A percentile compares a stretch with the other conserved stretches of the same genome.
These are phyloP conservation scores for Lutjanus argentimaculatus DNA, from an alignment of 2,797 vertebrate genomes.

Conservation along the genomic window DNA sequence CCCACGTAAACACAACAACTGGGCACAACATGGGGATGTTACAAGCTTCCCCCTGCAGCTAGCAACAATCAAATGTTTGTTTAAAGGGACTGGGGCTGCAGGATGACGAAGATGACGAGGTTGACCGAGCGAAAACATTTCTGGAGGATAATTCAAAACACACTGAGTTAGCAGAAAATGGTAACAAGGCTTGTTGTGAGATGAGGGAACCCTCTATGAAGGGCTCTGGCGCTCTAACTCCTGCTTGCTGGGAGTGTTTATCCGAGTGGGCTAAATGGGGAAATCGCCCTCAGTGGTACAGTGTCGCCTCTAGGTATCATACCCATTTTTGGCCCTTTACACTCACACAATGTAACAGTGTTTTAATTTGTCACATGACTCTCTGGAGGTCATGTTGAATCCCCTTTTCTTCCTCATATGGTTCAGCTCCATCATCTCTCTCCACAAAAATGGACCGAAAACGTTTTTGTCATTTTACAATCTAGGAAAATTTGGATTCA, in stretches of 20 bases:
- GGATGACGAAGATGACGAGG: conserved; percentile 24
- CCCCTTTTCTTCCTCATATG: too few species aligned
- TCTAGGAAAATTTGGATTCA: too few species aligned
- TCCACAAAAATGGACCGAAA: too few species aligned
- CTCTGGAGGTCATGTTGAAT: too few species aligned
- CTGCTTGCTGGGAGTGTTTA: conserved; percentile 46
- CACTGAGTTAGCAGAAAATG: conserved; percentile 29
- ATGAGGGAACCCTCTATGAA: neutral
- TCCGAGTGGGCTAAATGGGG: conserved; percentile 40
- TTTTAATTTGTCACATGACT: too few species aligned
- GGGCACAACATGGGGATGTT: conserved; percentile 28
- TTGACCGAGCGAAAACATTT: conserved; percentile 14
- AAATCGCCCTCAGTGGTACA: conserved; percentile 20
- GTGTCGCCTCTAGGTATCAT: too few species aligned
- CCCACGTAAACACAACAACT: conserved; percentile 49
- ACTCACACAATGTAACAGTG: too few species aligned
- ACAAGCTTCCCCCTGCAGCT: conserved; percentile 28
- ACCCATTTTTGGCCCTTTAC: too few species aligned
- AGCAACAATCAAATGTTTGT: conserved; percentile 58
- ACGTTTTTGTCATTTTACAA: too few species aligned
- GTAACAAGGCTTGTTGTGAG: conserved; percentile 11
- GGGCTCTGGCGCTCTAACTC: neutral
- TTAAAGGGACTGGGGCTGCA: conserved; percentile 21
- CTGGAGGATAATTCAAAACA: conserved; percentile 54
- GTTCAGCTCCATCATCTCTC: too few species aligned